Evolutionary conservation across 2,888 invertebrate genomes (phyloP).

Genomic region (Agrotis clavis): DNA sequence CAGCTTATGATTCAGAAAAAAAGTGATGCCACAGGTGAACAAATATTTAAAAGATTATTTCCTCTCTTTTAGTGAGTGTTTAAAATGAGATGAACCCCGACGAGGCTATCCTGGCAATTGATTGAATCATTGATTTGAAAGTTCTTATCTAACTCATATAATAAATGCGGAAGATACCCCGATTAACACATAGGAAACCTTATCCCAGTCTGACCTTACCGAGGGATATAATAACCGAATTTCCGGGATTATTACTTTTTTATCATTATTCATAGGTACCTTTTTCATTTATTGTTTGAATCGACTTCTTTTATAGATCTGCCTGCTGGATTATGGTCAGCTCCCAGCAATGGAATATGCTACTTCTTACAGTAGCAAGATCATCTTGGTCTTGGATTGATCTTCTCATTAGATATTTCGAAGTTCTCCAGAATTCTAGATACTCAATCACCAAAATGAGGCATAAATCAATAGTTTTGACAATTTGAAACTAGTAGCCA

Average conservation of each 20-base stretch:
- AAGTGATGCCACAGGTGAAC: not conserved
- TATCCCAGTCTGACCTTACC: too few relatives aligned
- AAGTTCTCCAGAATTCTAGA: not conserved
- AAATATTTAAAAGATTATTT: conserved; percentile 14
- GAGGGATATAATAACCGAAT: too few relatives aligned
- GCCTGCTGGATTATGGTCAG: not conserved
- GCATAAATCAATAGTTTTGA: conserved; percentile 47
- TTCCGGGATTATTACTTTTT: too few relatives aligned
- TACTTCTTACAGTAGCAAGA: not conserved
- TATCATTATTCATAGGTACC: too few relatives aligned
- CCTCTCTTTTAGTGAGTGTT: not conserved
- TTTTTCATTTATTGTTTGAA: not conserved
- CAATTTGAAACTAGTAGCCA: conserved; percentile 42
- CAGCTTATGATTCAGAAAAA: conserved; percentile 30
- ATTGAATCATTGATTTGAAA: not conserved
- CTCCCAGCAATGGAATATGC: not conserved
- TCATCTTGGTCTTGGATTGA: too few relatives aligned
- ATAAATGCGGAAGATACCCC: too few relatives aligned
- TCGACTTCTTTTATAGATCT: not conserved
- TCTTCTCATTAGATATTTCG: not conserved
- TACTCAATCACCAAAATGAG: conserved; percentile 1
- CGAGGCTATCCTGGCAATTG: too few relatives aligned
- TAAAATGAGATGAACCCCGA: not conserved
- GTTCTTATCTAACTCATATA: too few relatives aligned
- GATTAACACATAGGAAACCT: too few relatives aligned